A percentile compares a stretch with the other conserved stretches of the same genome.
These are phyloP conservation scores for Gymnocheta viridis DNA, from an alignment of 2,888 invertebrate genomes.

Conservation along the genomic window DNA sequence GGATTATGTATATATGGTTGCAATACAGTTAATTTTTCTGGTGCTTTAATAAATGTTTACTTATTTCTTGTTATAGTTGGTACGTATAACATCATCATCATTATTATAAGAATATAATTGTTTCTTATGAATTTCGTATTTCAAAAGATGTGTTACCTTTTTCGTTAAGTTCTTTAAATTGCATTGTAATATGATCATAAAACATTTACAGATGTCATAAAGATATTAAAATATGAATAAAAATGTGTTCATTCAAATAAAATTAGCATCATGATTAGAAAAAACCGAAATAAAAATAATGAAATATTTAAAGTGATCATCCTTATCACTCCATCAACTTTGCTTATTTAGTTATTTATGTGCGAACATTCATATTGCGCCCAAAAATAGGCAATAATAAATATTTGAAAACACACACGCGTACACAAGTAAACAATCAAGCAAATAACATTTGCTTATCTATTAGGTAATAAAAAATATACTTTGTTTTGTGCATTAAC, in stretches of 20 bases:
- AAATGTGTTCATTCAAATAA: constrained; percentile 14
- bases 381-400: constrained; percentile 62
- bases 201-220: constrained; percentile 70
- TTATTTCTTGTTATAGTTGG: too few species aligned
- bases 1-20: too few species aligned
- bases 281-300: constrained; percentile 11
- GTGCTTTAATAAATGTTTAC: too few species aligned
- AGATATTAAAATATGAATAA: constrained; percentile 64
- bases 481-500: constrained; percentile 3
- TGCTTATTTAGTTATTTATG: constrained; percentile 31
- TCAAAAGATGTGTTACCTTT: not conserved
- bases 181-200: constrained; percentile 41
- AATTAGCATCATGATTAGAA: constrained; percentile 41
- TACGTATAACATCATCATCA: too few species aligned
- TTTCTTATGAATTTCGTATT: not conserved
- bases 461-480: constrained; percentile 32
- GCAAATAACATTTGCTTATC: constrained; percentile 57
- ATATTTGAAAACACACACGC: constrained; percentile 24
- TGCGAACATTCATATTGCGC: constrained; percentile 50
- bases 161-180: not conserved
- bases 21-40: too few species aligned
- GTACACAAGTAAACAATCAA: not conserved
- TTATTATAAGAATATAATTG: too few species aligned
- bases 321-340: constrained; percentile 51
- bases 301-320: constrained; percentile 53